Evolutionary conservation across 2,797 vertebrate species (phyloP).

Genomic region (Pitangus sulphuratus): DNA sequence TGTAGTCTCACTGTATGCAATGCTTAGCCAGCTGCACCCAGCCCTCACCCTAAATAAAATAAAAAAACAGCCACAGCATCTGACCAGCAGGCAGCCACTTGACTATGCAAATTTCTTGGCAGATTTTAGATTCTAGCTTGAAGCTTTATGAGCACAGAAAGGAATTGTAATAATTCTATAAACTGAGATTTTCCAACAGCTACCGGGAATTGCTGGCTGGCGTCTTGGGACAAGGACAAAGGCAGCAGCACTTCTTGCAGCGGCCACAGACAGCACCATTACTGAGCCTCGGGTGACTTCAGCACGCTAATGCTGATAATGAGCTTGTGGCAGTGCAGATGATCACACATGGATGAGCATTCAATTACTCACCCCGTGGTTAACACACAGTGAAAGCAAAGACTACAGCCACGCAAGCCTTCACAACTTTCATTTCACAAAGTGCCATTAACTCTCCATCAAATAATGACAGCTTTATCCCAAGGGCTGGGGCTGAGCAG

Average conservation of each 20-base stretch:
- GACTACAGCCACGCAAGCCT: not conserved
- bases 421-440: not conserved
- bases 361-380: conserved; percentile 17
- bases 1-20: not conserved
- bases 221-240: not conserved
- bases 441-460: not conserved
- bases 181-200: not conserved
- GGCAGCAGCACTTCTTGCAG: not conserved
- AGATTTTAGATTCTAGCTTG: not conserved
- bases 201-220: not conserved
- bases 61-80: not conserved
- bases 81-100: not conserved
- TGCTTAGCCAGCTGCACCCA: not conserved
- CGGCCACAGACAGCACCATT: not conserved
- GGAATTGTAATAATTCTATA: not conserved
- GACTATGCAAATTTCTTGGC: not conserved
- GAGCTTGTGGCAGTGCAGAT: not conserved
- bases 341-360: not conserved
- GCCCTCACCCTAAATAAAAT: not conserved
- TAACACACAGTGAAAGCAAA: not conserved
- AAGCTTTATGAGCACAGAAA: not conserved
- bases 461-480: conserved; percentile 41
- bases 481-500: not conserved
- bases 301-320: not conserved
- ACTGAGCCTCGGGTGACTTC: not conserved